Percentiles rank a stretch among this genome's conserved stretches.
Evolutionary conservation across 2,888 invertebrate species (phyloP).

Genomic region (Cosmopolites sordidus): DNA sequence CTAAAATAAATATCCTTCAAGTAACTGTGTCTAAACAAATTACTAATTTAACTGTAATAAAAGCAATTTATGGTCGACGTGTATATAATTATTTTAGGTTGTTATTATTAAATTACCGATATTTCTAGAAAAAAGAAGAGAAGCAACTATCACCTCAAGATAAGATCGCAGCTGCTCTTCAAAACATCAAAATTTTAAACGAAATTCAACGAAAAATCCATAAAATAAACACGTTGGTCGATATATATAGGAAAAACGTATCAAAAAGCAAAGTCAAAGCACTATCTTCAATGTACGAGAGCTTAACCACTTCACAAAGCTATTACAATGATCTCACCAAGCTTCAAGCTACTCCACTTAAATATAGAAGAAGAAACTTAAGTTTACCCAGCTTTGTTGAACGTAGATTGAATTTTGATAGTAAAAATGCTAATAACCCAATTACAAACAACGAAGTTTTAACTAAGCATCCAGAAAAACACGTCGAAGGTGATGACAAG

Average conservation of each 20-base stretch:
- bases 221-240: slow-evolving; percentile 66
- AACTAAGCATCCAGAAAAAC: background rate
- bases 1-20: too few relatives aligned
- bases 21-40: too few relatives aligned
- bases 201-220: slow-evolving; percentile 67
- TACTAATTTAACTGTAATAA: too few relatives aligned
- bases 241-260: slow-evolving; percentile 54
- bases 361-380: slow-evolving; percentile 59
- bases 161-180: slow-evolving; percentile 45
- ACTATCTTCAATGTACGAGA: slow-evolving; percentile 68
- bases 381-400: slow-evolving; percentile 48
- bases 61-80: too few relatives aligned
- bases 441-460: background rate
- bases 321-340: slow-evolving; percentile 50
- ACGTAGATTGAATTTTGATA: slow-evolving; percentile 33
- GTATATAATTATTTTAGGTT: too few relatives aligned
- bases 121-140: background rate
- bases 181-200: slow-evolving; percentile 59
- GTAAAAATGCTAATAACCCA: slow-evolving; percentile 11
- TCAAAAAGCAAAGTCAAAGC: slow-evolving; percentile 67
- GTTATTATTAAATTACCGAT: too few relatives aligned
- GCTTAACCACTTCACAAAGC: slow-evolving; percentile 55
- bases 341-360: slow-evolving; percentile 53
- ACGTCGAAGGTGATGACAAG: background rate
- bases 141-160: slow-evolving; percentile 28